These are phyloP conservation scores for Drosophila pallidifrons DNA, from an alignment of 1,140 invertebrate genomes.

Conservation along the genomic window DNA sequence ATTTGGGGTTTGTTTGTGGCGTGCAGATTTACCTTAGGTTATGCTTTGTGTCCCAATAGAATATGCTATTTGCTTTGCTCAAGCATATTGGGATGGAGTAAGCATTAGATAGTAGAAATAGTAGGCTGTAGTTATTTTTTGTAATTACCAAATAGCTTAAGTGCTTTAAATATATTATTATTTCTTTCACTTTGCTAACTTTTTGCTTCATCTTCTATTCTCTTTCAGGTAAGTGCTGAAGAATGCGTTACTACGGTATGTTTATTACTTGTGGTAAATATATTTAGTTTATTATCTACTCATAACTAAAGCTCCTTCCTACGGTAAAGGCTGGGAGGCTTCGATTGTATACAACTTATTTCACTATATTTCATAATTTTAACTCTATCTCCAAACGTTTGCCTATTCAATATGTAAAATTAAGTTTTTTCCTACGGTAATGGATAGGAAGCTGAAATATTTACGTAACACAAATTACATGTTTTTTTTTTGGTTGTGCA, in stretches of 20 bases:
- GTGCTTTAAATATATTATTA: conserved; percentile 7
- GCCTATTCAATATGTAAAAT: no score
- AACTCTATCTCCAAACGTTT: no score
- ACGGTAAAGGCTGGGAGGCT: no score
- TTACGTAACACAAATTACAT: no score
- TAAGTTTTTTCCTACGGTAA: no score
- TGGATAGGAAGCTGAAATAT: no score
- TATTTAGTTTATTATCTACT: neutral
- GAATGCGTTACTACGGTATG: neutral
- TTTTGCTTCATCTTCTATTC: conserved; percentile 17
- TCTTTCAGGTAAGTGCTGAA: conserved; percentile 37
- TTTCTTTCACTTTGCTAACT: conserved; percentile 19
- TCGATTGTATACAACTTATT: no score
- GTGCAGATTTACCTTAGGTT: conserved; percentile 8
- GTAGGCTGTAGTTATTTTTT: conserved; percentile 22
- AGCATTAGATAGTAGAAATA: no score
- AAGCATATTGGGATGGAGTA: neutral
- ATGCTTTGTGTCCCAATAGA: conserved; percentile 36
- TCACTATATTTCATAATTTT: no score
- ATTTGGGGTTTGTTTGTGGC: neutral
- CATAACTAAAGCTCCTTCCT: no score
- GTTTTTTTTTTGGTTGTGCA: no score
- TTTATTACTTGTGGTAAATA: neutral
- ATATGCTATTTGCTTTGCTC: conserved; percentile 41
- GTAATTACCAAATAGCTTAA: conserved; percentile 43